Evolutionary conservation across 2,113 vertebrate genomes (phyloP).

Genomic region (Caloenas nicobarica): DNA sequence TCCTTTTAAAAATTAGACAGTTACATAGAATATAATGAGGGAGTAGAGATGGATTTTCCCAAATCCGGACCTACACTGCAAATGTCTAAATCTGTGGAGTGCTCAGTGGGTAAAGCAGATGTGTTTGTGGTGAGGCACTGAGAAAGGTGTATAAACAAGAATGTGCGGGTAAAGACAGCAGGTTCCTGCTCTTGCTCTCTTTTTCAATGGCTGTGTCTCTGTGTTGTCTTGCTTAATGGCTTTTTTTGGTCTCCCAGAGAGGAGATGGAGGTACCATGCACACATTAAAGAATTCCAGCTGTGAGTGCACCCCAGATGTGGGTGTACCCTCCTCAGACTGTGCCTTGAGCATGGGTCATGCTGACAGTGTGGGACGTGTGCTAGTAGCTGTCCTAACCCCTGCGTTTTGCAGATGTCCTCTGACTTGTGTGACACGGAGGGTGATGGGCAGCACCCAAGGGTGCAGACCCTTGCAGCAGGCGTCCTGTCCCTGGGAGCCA

Average conservation of each 20-base stretch:
- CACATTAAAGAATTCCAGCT: rapidly evolving
- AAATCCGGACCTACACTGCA: not conserved
- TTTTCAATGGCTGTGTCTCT: not conserved
- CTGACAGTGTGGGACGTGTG: rapidly evolving
- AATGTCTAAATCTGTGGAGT: not conserved
- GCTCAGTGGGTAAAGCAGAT: not conserved
- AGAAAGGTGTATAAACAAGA: not conserved
- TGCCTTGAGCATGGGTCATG: rapidly evolving
- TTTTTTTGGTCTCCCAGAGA: not conserved
- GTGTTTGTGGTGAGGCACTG: not conserved
- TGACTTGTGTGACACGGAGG: not conserved
- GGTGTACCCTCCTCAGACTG: not conserved
- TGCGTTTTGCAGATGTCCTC: rapidly evolving
- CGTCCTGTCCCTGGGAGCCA: not conserved
- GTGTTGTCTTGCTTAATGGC: not conserved
- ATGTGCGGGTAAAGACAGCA: not conserved
- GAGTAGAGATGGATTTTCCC: not conserved
- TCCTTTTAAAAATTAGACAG: conserved; percentile 38
- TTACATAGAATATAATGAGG: not conserved
- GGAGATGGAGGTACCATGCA: not conserved
- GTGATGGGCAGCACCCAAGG: not conserved
- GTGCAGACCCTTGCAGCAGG: not conserved
- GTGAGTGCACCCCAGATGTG: not conserved
- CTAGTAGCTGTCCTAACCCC: not conserved
- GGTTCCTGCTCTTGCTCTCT: not conserved